phyloP scores from a whole-genome alignment of 2,888 invertebrate genomes.

The Lacanobia oleracea region DNA sequence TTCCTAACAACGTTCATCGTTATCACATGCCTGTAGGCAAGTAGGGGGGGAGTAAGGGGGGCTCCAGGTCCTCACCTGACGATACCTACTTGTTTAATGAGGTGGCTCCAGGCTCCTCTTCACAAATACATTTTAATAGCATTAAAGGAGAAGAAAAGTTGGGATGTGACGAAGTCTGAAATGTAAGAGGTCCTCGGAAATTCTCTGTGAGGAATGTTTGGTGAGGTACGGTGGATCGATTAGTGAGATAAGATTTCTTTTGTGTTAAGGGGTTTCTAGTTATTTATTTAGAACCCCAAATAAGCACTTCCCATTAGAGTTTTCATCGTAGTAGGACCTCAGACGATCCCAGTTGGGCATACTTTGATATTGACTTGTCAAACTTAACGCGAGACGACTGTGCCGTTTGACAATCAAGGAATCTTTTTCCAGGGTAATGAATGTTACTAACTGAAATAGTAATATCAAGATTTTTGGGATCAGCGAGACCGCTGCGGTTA shows the following conservation, averaged over 20 bases:
- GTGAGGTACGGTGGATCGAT: too few species aligned
- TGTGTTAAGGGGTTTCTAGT: not conserved
- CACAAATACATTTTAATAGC: constrained; percentile 40
- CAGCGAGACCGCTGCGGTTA: not conserved
- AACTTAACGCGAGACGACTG: too few species aligned
- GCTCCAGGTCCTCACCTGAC: constrained; percentile 34
- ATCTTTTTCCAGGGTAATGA: too few species aligned
- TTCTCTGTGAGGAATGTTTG: not conserved
- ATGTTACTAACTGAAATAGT: too few species aligned
- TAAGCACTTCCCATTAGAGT: too few species aligned
- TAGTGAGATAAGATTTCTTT: not conserved
- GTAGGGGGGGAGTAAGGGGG: constrained; percentile 4
- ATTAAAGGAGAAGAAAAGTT: constrained; percentile 22
- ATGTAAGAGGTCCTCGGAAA: not conserved
- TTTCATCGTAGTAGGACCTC: too few species aligned
- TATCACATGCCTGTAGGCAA: constrained; percentile 61
- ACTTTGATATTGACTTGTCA: too few species aligned
- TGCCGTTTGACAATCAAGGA: too few species aligned
- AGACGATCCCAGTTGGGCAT: too few species aligned
- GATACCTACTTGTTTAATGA: constrained; percentile 49
- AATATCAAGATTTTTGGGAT: not conserved
- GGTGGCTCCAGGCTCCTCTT: constrained; percentile 26
- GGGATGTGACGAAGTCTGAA: not conserved
- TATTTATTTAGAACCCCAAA: not conserved
- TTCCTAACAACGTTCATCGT: constrained; percentile 63